These are phyloP conservation scores for Cephus runcator DNA, from an alignment of 2,888 invertebrate species.

Conservation along the genomic window DNA sequence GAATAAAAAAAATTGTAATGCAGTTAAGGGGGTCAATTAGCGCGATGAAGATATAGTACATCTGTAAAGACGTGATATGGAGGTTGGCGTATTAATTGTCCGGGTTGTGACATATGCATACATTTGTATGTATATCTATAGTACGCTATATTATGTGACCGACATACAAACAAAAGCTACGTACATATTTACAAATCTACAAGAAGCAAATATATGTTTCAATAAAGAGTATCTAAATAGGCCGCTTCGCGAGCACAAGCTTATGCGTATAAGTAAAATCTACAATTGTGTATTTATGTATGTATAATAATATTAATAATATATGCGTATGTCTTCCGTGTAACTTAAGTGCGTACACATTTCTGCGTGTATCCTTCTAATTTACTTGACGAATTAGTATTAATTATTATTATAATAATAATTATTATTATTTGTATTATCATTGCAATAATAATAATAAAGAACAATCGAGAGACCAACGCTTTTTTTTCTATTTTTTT, in stretches of 20 bases:
- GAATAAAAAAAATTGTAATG: neutral
- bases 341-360: neutral
- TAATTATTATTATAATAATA: neutral
- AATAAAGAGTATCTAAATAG: neutral
- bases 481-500: neutral
- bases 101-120: constrained; percentile 1
- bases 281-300: neutral
- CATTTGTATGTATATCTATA: neutral
- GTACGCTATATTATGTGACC: neutral
- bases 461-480: neutral
- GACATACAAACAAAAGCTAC: constrained; percentile 5
- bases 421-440: neutral
- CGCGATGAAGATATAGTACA: neutral
- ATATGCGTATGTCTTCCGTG: constrained; percentile 8
- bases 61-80: neutral
- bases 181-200: constrained; percentile 47
- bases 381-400: neutral
- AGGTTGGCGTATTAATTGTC: neutral
- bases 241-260: neutral
- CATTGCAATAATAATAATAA: neutral
- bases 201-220: constrained; percentile 36
- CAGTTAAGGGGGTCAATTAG: neutral
- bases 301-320: constrained; percentile 2
- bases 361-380: neutral
- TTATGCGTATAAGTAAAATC: neutral